Conservation (phyloP, 2,888 invertebrate species). For the Acronicta aceris region DNA sequence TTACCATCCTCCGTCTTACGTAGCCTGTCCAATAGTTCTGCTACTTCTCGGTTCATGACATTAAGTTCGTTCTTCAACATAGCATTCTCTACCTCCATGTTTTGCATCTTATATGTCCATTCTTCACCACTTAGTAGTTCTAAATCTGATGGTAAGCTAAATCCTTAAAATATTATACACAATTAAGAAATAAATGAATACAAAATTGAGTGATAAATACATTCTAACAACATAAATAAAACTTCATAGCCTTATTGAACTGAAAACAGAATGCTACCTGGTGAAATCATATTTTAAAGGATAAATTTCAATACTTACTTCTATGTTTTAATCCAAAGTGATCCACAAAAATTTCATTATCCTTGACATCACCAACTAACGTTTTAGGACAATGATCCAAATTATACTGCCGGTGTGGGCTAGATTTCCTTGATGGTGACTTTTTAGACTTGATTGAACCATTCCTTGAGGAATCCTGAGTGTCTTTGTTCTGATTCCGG, state of each 20-base stretch:
- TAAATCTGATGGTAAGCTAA: slow-evolving; percentile 75
- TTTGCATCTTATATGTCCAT: slow-evolving; percentile 73
- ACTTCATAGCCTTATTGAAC: slow-evolving; percentile 1
- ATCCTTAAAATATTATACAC: slow-evolving; percentile 64
- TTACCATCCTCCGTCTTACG: slow-evolving; percentile 80
- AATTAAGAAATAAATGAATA: no score
- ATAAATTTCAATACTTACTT: slow-evolving; percentile 65
- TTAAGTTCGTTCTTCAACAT: slow-evolving; percentile 85
- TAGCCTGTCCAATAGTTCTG: slow-evolving; percentile 74
- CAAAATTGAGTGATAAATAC: no score
- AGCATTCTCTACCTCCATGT: slow-evolving; percentile 82
- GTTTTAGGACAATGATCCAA: slow-evolving; percentile 72
- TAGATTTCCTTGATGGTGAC: slow-evolving; percentile 60
- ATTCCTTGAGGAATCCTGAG: slow-evolving; percentile 44
- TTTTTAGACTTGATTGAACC: slow-evolving; percentile 51
- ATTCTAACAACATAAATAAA: not conserved
- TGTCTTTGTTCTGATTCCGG: slow-evolving; percentile 58
- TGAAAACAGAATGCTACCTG: not conserved
- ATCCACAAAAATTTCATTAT: slow-evolving; percentile 56
- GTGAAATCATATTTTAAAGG: slow-evolving; percentile 34
- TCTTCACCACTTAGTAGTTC: slow-evolving; percentile 65
- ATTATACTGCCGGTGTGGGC: slow-evolving; percentile 56
- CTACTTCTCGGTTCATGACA: slow-evolving; percentile 78
- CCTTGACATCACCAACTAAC: slow-evolving; percentile 67
- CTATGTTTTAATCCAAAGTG: slow-evolving; percentile 68